These are phyloP conservation scores for Scaptomyza hsui DNA, from an alignment of 1,140 invertebrate species.

Conservation along the genomic window DNA sequence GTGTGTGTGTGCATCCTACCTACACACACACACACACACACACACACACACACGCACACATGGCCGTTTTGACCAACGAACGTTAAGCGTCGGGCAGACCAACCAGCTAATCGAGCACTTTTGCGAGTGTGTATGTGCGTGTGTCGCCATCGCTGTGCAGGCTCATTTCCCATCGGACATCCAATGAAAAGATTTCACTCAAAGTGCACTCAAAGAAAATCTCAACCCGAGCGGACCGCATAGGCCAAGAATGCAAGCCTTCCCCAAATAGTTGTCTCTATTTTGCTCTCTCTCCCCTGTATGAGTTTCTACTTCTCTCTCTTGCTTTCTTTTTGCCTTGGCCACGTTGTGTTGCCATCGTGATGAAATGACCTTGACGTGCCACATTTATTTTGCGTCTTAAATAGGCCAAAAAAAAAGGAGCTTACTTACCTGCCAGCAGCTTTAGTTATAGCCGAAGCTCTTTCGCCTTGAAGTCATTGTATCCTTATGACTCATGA, in stretches of 20 bases:
- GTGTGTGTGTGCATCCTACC: conserved; percentile 3
- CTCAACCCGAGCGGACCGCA: conserved; percentile 21
- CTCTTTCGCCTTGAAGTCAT: too few relatives aligned
- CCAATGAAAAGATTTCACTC: conserved; percentile 58
- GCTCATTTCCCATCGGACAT: conserved; percentile 25
- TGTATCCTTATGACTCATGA: too few relatives aligned
- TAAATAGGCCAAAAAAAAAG: too few relatives aligned
- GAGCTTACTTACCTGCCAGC: too few relatives aligned
- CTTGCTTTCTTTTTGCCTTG: background rate
- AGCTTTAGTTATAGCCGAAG: too few relatives aligned
- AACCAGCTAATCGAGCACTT: conserved; percentile 43
- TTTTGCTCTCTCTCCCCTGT: conserved; percentile 8
- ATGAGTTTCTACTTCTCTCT: too few relatives aligned
- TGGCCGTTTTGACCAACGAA: conserved; percentile 24
- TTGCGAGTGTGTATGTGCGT: conserved; percentile 11
- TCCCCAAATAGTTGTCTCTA: conserved; percentile 12
- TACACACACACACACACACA: background rate
- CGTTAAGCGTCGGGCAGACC: conserved; percentile 33
- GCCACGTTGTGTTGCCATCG: background rate
- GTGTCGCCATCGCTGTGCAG: conserved; percentile 43
- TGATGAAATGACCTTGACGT: too few relatives aligned
- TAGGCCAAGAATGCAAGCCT: conserved; percentile 4
- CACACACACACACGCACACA: background rate
- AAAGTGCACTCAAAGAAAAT: conserved; percentile 22
- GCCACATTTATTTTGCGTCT: too few relatives aligned